Evolutionary conservation across 2,888 invertebrate species (phyloP), one percentile per base, ranked within the genome.

Genomic region (Acanthoscelides obtectus): DNA sequence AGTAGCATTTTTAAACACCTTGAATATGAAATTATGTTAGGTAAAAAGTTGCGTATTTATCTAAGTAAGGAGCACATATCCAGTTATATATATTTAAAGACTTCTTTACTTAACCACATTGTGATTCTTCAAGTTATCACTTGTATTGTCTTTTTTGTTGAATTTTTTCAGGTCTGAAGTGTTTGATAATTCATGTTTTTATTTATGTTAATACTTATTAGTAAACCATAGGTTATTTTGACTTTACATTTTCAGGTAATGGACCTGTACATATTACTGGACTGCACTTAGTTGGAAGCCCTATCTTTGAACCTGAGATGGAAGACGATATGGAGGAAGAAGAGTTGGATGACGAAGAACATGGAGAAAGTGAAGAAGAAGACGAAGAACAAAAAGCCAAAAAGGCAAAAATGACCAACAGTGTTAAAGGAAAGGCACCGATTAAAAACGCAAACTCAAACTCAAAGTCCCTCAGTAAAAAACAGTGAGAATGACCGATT

Each of bases 221-320:
- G n/a, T n/a, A n/a, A n/a, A n/a, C n/a, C n/a, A n/a, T n/a, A n/a
- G n/a, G n/a, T n/a, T n/a, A n/a, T n/a, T n/a, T n/a, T n/a, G n/a
- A n/a, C n/a, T n/a, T n/a, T n/a, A 45, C 45, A 12, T 45, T 45
- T 45, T 45, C 45, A 45, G 45, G 45, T 71, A 89, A 88, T 76
- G 95, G 95, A 1, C 95, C 95, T 22, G 93, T 95, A 76, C 94
- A 95, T 81, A 90, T 95, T 84, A 92, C 94, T 80, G 95, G 95
- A n/a, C 94, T 94, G 82, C 94, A 94, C 85, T 88, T 94, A 75
- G 89, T 93, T 74, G 93, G 93, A 80, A 91, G 91, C 64, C 88
- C 92, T 67, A 90, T 92, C 74, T 92, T 92, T 78, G 92, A 92
- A 81, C 92, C 92, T 81, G 92, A 92, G 79, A 92, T 94, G 87